Evolutionary conservation across 1,140 invertebrate species (phyloP).

Genomic region (Leptoteleia sp.): DNA sequence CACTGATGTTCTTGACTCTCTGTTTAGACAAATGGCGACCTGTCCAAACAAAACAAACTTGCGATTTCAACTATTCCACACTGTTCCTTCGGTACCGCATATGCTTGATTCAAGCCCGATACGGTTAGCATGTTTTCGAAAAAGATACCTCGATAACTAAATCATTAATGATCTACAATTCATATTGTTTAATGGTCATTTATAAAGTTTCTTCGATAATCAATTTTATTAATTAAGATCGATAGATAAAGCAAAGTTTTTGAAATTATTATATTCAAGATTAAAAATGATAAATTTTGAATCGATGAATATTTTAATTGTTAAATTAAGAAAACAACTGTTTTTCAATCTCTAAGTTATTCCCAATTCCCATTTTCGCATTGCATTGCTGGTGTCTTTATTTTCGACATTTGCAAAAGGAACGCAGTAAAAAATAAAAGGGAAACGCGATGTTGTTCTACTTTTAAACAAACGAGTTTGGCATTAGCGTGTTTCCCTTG

Average conservation of each 20-base stretch:
- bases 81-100: slow-evolving; percentile 19
- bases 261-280: slow-evolving; percentile 15
- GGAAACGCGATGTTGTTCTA: slow-evolving; percentile 49
- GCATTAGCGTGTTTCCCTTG: slow-evolving; percentile 18
- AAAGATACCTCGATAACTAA: slow-evolving; percentile 24
- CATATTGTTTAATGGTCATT: slow-evolving; percentile 22
- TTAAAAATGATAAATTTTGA: slow-evolving; percentile 8
- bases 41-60: slow-evolving; percentile 52
- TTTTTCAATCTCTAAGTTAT: too few relatives aligned
- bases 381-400: too few relatives aligned
- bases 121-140: slow-evolving; percentile 10
- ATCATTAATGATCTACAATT: slow-evolving; percentile 36
- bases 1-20: slow-evolving; percentile 40
- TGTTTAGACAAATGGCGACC: slow-evolving; percentile 49
- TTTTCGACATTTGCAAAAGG: slow-evolving; percentile 43
- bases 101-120: slow-evolving; percentile 25
- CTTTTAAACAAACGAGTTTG: slow-evolving; percentile 50
- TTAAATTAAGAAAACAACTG: neutral
- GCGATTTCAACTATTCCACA: slow-evolving; percentile 41
- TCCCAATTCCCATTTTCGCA: too few relatives aligned
- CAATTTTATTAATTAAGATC: slow-evolving; percentile 34
- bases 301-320: neutral
- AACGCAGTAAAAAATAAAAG: too few relatives aligned
- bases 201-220: slow-evolving; percentile 8
- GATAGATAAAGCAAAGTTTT: neutral